Evolutionary conservation across 1,140 invertebrate genomes (phyloP), one percentile per base, ranked within the genome.

Genomic region (Meloidogyne exigua): DNA sequence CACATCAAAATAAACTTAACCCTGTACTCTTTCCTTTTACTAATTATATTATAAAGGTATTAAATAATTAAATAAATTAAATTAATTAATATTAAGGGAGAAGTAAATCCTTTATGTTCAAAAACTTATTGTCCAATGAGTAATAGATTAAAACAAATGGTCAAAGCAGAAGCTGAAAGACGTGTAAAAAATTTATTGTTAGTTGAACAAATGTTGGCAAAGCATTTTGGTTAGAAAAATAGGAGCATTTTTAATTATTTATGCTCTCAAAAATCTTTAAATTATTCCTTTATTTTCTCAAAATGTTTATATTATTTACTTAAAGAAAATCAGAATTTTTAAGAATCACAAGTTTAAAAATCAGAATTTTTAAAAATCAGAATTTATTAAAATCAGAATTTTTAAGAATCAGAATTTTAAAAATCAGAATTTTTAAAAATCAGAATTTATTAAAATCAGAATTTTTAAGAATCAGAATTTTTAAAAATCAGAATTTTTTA

Each of bases 111-210:
- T 32, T 42, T 21, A n/a, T 68, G 66, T 68, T 32, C 66, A 18
- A 42, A 42, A n/a, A 68, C 21, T 18, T n/a, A n/a, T 9, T 68
- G 66, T 13, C 39, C 28, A 42, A 18, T 68, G 28, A 68, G 66
- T 42, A 21, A 32, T 18, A 21, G 66, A 18, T 42, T 68, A 21
- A 18, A 36, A 32, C n/a, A 68, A 68, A 68, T 68, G 66, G 18
- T 68, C 15, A 42, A 68, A 42, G 7, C 21, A 21, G 66, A 68
- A 21, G 28, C 66, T 21, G 28, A 68, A 68, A 32, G 66, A 32
- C 66, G 66, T 21, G 66, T 68, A 42, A 32, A 68, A 32, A 68
- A 68, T 68, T 42, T 68, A 42, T 42, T 68, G 28, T 36, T 42
- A 18, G 66, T 68, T 32, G 66, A 68, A 42, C 66, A 42, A 18